Percentiles rank a stretch among this genome's conserved stretches.
Conservation (phyloP, 2,797 vertebrate species). For the Tadarida brasiliensis region DNA sequence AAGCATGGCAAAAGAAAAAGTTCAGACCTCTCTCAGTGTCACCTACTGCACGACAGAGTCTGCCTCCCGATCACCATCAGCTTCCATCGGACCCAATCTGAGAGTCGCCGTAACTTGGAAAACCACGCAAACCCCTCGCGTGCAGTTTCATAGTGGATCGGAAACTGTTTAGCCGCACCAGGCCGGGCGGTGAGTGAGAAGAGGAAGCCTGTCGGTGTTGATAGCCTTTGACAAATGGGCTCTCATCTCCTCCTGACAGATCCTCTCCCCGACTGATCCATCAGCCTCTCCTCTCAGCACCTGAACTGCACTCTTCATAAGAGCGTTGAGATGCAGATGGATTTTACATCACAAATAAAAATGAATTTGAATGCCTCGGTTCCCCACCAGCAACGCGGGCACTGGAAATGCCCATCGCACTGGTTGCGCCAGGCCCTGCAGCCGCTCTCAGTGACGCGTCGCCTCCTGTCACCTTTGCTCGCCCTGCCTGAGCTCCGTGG, state of each 20-base stretch:
- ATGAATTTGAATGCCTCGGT: constrained; percentile 57
- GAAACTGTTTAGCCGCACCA: neutral
- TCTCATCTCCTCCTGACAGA: constrained; percentile 57
- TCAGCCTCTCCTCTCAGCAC: constrained; percentile 12
- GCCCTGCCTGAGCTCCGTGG: neutral
- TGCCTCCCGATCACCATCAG: accelerated
- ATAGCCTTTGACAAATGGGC: constrained; percentile 56
- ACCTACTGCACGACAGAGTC: accelerated
- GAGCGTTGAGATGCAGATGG: constrained; percentile 26
- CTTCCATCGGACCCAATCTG: accelerated
- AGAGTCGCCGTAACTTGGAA: neutral
- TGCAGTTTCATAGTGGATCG: neutral
- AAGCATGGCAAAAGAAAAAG: neutral
- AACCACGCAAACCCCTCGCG: neutral
- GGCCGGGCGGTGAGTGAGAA: neutral
- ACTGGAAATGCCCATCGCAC: neutral
- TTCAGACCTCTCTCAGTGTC: too few relatives aligned
- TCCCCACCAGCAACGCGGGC: neutral
- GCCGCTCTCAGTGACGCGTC: accelerated
- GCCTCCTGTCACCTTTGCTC: neutral
- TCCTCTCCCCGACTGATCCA: constrained; percentile 30
- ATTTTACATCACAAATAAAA: constrained; percentile 62
- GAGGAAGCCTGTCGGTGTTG: neutral
- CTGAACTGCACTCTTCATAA: constrained; percentile 35
- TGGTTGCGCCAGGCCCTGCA: accelerated